These are phyloP conservation scores for Podarcis cretensis DNA, from an alignment of 2,113 vertebrate genomes.

Conservation along the genomic window DNA sequence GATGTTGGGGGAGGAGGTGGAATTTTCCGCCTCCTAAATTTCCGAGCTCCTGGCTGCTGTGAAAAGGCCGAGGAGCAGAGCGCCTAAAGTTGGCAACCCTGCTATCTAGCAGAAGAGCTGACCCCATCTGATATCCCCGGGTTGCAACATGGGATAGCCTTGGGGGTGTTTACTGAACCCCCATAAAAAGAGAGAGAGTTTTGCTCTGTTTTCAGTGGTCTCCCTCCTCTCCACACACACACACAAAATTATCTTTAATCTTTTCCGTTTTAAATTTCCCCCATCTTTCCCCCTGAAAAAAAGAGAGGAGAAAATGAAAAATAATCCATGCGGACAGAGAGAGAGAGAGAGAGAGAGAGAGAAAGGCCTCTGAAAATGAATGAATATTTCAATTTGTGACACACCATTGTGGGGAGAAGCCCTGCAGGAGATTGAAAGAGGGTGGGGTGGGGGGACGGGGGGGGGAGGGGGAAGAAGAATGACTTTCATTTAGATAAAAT, in stretches of 20 bases:
- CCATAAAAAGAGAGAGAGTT: not conserved
- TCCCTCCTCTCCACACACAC: not conserved
- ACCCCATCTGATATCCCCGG: not conserved
- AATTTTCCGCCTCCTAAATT: not conserved
- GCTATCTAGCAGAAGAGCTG: no score
- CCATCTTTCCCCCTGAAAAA: conserved; percentile 36
- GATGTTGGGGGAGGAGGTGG: no score
- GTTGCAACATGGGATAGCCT: not conserved
- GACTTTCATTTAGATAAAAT: conserved; percentile 82
- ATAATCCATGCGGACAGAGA: not conserved
- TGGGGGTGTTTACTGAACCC: no score
- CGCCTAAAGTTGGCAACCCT: not conserved
- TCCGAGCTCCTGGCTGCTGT: no score
- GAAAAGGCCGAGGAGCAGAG: not conserved
- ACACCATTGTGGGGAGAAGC: conserved; percentile 69
- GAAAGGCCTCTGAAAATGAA: conserved; percentile 75
- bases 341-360: conserved; percentile 27
- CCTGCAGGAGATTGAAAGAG: conserved; percentile 70
- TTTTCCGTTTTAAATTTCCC: conserved; percentile 55
- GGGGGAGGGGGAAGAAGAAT: conserved; percentile 65
- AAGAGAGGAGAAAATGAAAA: not conserved
- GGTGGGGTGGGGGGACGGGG: conserved; percentile 7
- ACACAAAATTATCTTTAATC: conserved; percentile 51
- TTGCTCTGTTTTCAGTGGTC: no score
- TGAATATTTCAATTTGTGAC: conserved; percentile 81